Percentiles rank a stretch among this genome's conserved stretches.
Conservation (phyloP, 2,888 invertebrate genomes). For the Nomada hirtipes region DNA sequence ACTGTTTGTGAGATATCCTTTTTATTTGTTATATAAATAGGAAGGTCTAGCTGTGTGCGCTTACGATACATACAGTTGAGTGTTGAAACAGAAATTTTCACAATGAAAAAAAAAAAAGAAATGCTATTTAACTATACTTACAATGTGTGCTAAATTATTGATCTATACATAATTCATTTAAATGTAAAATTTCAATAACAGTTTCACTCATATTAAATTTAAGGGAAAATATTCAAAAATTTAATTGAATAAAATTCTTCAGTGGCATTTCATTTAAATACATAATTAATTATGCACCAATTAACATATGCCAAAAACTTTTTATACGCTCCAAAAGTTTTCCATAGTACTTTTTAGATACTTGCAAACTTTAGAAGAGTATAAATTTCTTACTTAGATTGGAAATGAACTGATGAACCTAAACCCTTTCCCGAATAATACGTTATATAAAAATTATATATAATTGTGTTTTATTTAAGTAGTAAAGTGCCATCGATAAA, state of each 20-base stretch:
- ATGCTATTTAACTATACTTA: too few species aligned
- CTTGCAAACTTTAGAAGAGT: too few species aligned
- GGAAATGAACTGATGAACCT: too few species aligned
- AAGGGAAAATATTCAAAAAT: too few species aligned
- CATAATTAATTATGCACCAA: too few species aligned
- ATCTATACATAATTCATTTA: not conserved
- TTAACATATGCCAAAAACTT: too few species aligned
- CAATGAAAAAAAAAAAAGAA: not conserved
- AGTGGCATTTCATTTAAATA: too few species aligned
- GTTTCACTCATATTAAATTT: not conserved
- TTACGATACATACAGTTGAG: not conserved
- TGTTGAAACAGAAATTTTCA: not conserved
- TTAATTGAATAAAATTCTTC: too few species aligned
- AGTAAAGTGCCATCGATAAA: conserved; percentile 1
- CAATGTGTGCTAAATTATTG: not conserved
- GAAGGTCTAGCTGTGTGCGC: not conserved
- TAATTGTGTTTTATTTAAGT: not conserved
- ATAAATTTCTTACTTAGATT: too few species aligned
- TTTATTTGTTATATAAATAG: not conserved
- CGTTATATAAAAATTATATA: not conserved
- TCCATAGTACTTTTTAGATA: too few species aligned
- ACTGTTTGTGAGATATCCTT: not conserved
- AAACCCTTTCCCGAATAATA: too few species aligned
- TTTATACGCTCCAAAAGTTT: too few species aligned
- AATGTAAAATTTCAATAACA: not conserved